Base-by-base conservation (phyloP, 2,113 vertebrate genomes). In the Megaleporinus macrocephalus region DNA sequence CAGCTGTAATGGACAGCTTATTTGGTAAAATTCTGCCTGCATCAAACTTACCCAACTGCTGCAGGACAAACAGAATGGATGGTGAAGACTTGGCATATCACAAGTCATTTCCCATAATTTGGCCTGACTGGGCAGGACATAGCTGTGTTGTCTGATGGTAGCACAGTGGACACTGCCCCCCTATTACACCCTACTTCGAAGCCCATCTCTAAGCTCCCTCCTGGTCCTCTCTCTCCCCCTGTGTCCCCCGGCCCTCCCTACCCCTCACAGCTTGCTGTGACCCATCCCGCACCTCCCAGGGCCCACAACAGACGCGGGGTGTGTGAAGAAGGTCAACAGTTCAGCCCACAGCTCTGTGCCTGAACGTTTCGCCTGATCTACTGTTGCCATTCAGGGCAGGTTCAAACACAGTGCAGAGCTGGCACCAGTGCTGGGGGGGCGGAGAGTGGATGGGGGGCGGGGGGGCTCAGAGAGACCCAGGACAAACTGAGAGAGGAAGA, bases 311-410 rank as follows among this genome's bases (percentile, higher is more conserved):
- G 91, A 93, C 90, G 87, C 90, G 90, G 81, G 92, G 93, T 94
- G 93, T 95, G 94, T 93, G 92, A 94, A 94, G 90, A 90, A 91
- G 94, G 92, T 94, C 93, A 94, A 90, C 91, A 94, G 94, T 94
- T 95, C 94, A 94, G 89, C 86, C 84, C 83, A 51, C 53, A 87
- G 91, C 92, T 92, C 89, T 88, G 90, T 87, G 90, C 89, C 89
- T 55, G 89, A 91, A 89, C 85, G 87, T 93, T 93, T 93, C 92
- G 94, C 93, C 93, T 95, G 92, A 91, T 93, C 93, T 89, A 89
- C 91, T 86, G 88, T 90, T 94, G 94, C 92, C 92, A 93, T 93
- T 90, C 89, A 87, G 85, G 76, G 53, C 87, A 93, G 91, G 94
- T 94, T 94, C 94, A 94, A 92, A 92, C 91, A 77, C 88, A 93